Conservation (phyloP, 2,797 vertebrate genomes). For the Anguilla pacifica region DNA sequence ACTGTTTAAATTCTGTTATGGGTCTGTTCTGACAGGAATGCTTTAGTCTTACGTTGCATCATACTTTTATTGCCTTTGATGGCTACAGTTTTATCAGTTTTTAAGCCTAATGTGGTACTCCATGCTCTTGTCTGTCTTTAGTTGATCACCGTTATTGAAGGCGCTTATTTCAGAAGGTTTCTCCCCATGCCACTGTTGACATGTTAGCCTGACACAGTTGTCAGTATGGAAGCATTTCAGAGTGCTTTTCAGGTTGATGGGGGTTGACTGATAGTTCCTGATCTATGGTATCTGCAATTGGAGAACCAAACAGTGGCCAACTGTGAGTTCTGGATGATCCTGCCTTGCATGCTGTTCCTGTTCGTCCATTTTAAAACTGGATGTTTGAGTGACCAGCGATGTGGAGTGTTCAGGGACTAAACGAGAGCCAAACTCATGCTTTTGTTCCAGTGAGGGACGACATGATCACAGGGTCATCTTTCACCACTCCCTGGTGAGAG, state of each 20-base stretch:
- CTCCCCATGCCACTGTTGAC: neutral
- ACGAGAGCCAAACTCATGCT: slow-evolving; percentile 54
- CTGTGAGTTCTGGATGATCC: slow-evolving; percentile 56
- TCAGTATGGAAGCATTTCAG: neutral
- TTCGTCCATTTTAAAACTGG: slow-evolving; percentile 44
- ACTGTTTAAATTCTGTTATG: neutral
- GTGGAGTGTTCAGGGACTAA: slow-evolving; percentile 69
- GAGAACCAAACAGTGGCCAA: neutral
- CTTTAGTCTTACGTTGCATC: neutral
- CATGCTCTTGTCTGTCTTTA: slow-evolving; percentile 17
- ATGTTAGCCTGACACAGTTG: neutral
- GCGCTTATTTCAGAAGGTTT: neutral
- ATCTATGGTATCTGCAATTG: neutral
- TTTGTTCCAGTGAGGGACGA: slow-evolving; percentile 57
- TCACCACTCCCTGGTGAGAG: slow-evolving; percentile 28
- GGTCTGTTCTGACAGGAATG: neutral
- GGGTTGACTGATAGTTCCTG: neutral
- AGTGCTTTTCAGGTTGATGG: neutral
- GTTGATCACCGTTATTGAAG: slow-evolving; percentile 8
- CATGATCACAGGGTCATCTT: slow-evolving; percentile 56
- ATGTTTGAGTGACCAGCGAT: slow-evolving; percentile 50
- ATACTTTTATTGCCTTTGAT: slow-evolving; percentile 19
- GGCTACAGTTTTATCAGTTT: slow-evolving; percentile 16
- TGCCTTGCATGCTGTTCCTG: slow-evolving; percentile 21
- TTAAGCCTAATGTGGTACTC: neutral